Percentiles rank a stretch among this genome's conserved stretches.
These are phyloP conservation scores for Vannuccia rotundouncinata DNA, from an alignment of 2,888 invertebrate species.

Conservation along the genomic window DNA sequence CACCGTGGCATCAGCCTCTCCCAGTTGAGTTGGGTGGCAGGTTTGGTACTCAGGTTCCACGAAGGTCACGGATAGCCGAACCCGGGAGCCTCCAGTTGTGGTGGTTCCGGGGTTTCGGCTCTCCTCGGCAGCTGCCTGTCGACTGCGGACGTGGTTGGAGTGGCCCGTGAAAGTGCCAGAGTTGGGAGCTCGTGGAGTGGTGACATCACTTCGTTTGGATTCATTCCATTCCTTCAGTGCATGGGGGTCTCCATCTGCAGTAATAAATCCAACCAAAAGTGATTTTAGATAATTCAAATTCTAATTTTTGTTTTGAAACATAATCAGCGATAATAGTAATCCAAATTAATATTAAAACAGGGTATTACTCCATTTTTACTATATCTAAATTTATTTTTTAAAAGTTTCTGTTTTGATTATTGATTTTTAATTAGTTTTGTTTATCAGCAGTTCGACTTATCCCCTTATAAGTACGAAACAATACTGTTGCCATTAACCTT, in stretches of 20 bases:
- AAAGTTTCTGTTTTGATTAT: too few species aligned
- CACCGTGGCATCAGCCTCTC: neutral
- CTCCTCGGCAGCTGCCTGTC: neutral
- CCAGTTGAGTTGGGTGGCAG: neutral
- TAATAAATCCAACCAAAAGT: too few species aligned
- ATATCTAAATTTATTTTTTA: too few species aligned
- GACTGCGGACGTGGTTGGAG: neutral
- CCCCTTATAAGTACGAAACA: too few species aligned
- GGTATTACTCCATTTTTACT: too few species aligned
- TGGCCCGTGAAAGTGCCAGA: neutral
- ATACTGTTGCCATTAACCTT: too few species aligned
- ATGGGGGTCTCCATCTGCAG: neutral
- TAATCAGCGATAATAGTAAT: too few species aligned
- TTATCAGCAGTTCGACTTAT: too few species aligned
- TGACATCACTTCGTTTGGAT: neutral
- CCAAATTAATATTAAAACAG: too few species aligned
- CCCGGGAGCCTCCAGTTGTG: neutral
- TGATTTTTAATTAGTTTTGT: too few species aligned
- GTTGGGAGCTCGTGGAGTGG: neutral
- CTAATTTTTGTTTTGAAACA: too few species aligned
- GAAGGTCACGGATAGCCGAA: neutral
- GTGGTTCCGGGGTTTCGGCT: neutral
- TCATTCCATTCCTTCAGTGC: neutral
- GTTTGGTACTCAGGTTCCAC: neutral
- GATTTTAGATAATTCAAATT: too few species aligned